Evolutionary conservation across 2,797 vertebrate species (phyloP).

Genomic region (Trematomus bernacchii): DNA sequence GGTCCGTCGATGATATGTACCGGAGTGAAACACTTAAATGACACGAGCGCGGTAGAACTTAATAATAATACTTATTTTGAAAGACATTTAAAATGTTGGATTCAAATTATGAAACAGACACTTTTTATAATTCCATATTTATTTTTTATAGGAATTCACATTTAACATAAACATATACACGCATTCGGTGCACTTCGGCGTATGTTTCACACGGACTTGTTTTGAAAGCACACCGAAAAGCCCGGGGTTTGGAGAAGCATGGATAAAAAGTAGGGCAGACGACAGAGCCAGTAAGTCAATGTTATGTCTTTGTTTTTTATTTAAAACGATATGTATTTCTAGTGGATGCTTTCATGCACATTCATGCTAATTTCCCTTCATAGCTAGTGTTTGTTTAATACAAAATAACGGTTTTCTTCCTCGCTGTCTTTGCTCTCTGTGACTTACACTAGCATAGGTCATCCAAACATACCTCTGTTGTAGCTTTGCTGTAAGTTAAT

Average conservation of each 20-base stretch:
- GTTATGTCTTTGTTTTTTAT: rapidly evolving
- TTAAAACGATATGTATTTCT: neutral
- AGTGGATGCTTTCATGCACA: neutral
- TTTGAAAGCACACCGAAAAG: constrained; percentile 69
- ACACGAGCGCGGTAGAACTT: neutral
- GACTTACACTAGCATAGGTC: constrained; percentile 1
- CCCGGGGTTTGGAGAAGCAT: constrained; percentile 66
- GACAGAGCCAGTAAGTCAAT: constrained; percentile 20
- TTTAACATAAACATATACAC: neutral
- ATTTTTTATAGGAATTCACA: rapidly evolving
- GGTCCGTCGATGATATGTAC: constrained; percentile 50
- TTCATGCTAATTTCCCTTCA: rapidly evolving
- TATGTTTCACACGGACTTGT: constrained; percentile 75
- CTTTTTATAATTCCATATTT: neutral
- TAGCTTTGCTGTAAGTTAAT: neutral
- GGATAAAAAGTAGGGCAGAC: constrained; percentile 12
- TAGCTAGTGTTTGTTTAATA: rapidly evolving
- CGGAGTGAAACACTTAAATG: constrained; percentile 57
- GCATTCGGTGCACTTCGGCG: neutral
- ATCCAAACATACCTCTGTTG: neutral
- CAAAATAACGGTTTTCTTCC: neutral
- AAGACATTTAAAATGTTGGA: rapidly evolving
- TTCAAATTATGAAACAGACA: rapidly evolving
- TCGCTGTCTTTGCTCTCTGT: neutral
- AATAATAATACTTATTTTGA: rapidly evolving